phyloP scores from a whole-genome alignment of 2,113 vertebrate species.

The Felis catus region F.catus_Fca126_mat1.0 CM031418.1:117647001-117647500 shows the following conservation, averaged over 20 bases:
- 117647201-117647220: slow-evolving; percentile 89
- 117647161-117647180: slow-evolving; percentile 60
- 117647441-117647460: neutral
- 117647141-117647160: neutral
- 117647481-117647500: neutral
- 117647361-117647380: slow-evolving; percentile 88
- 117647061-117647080: neutral
- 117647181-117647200: slow-evolving; percentile 87
- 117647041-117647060: neutral
- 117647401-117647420: neutral
- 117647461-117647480: neutral
- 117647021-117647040: neutral
- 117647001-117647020: neutral
- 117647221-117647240: slow-evolving; percentile 89
- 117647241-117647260: slow-evolving; percentile 80
- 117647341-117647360: slow-evolving; percentile 91
- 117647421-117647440: neutral
- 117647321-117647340: slow-evolving; percentile 88
- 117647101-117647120: neutral
- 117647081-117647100: neutral
- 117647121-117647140: slow-evolving; percentile 37
- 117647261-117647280: slow-evolving; percentile 70
- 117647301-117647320: slow-evolving; percentile 90
- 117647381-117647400: neutral
- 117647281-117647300: slow-evolving; percentile 85